Conservation (phyloP, 1,140 invertebrate species). For the Stegodyphus mimosarum region DNA sequence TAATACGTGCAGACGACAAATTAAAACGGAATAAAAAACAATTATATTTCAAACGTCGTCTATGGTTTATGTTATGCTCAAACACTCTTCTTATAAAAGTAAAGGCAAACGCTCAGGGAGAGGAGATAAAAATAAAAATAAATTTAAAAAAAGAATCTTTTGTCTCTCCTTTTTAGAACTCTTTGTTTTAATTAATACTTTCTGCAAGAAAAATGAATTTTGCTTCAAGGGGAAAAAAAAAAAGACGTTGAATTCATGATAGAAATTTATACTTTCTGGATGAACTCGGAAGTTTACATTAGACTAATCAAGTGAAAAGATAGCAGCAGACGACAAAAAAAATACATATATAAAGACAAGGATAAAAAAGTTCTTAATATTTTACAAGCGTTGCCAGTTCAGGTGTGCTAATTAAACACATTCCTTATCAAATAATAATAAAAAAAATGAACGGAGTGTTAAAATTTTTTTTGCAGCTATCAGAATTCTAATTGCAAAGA, state of each 20-base stretch:
- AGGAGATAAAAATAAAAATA: constrained; percentile 10
- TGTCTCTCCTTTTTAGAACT: constrained; percentile 20
- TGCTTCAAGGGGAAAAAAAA: constrained; percentile 29
- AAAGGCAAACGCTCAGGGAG: constrained; percentile 4
- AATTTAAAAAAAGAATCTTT: constrained; percentile 8
- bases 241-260: constrained; percentile 47
- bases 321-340: constrained; percentile 9
- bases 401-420: constrained; percentile 61
- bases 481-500: constrained; percentile 60
- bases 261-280: constrained; percentile 59
- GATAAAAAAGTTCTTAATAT: constrained; percentile 49
- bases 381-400: constrained; percentile 53
- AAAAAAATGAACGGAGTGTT: neutral
- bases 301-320: constrained; percentile 58
- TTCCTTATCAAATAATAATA: constrained; percentile 53
- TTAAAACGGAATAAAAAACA: constrained; percentile 58
- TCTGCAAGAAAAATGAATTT: constrained; percentile 56
- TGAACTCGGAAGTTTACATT: constrained; percentile 54
- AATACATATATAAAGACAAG: constrained; percentile 2
- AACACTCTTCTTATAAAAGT: constrained; percentile 1
- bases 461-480: constrained; percentile 26
- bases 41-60: constrained; percentile 50
- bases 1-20: constrained; percentile 56
- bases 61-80: constrained; percentile 35
- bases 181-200: constrained; percentile 61